Conservation (phyloP, 2,888 invertebrate species). For the Cerastis leucographa region DNA sequence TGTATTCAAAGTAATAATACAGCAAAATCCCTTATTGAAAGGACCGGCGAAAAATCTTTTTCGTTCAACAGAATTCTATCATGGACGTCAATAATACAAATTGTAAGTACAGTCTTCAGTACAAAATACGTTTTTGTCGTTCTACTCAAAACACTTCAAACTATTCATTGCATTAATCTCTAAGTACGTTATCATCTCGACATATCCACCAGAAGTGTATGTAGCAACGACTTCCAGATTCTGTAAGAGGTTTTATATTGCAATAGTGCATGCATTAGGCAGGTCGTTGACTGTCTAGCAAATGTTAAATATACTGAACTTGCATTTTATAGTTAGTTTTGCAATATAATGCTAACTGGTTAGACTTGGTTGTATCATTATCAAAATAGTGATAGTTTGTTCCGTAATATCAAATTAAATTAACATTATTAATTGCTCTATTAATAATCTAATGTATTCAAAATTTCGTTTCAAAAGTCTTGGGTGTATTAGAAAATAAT, state of each 20-base stretch:
- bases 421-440: too few relatives aligned
- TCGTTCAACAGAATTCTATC: constrained; percentile 8
- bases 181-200: constrained; percentile 9
- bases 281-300: constrained; percentile 34
- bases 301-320: constrained; percentile 40
- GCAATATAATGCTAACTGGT: neutral
- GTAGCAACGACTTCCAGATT: constrained; percentile 51
- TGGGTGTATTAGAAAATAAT: too few relatives aligned
- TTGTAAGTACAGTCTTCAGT: constrained; percentile 14
- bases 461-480: too few relatives aligned
- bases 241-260: constrained; percentile 34
- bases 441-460: too few relatives aligned
- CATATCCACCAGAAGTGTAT: constrained; percentile 41
- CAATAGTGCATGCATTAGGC: constrained; percentile 55
- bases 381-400: too few relatives aligned
- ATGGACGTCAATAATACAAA: constrained; percentile 26
- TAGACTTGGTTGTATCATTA: neutral
- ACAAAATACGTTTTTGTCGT: constrained; percentile 34
- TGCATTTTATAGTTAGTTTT: constrained; percentile 25
- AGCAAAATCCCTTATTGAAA: constrained; percentile 10
- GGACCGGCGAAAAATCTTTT: neutral
- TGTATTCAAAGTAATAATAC: constrained; percentile 1
- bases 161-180: constrained; percentile 7
- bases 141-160: neutral
- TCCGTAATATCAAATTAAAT: too few relatives aligned